Conservation (phyloP, 2,888 invertebrate species). For the Pandemis cinnamomeana region DNA sequence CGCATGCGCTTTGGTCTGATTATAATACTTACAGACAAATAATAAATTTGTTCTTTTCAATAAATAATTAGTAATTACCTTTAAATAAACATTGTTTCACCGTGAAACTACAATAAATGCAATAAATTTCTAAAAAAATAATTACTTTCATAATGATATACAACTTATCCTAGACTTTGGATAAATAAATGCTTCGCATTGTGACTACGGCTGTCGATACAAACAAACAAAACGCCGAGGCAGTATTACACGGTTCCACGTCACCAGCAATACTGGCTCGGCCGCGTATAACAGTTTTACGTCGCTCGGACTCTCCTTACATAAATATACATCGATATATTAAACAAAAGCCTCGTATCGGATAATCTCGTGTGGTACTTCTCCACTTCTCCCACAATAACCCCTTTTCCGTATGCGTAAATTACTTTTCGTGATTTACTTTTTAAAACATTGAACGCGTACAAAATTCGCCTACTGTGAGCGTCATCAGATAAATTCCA, state of each 20-base stretch:
- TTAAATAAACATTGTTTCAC: conserved; percentile 10
- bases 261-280: neutral
- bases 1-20: conserved; percentile 28
- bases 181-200: conserved; percentile 37
- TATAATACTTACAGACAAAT: conserved; percentile 1
- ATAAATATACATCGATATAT: conserved; percentile 26
- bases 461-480: neutral
- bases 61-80: neutral
- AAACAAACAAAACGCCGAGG: neutral
- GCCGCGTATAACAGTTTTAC: conserved; percentile 10
- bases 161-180: conserved; percentile 30
- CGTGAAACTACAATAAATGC: conserved; percentile 21
- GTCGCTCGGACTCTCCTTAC: conserved; percentile 28
- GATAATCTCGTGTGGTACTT: neutral
- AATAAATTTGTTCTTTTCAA: neutral
- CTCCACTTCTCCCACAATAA: neutral
- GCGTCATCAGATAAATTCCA: neutral
- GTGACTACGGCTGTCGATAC: neutral
- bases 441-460: neutral
- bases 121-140: conserved; percentile 29
- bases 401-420: neutral
- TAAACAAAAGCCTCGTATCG: neutral
- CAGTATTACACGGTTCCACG: neutral
- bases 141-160: conserved; percentile 15
- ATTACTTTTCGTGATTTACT: neutral